Evolutionary conservation across 2,113 vertebrate species (phyloP).

Genomic region (Sialia sialis): DNA sequence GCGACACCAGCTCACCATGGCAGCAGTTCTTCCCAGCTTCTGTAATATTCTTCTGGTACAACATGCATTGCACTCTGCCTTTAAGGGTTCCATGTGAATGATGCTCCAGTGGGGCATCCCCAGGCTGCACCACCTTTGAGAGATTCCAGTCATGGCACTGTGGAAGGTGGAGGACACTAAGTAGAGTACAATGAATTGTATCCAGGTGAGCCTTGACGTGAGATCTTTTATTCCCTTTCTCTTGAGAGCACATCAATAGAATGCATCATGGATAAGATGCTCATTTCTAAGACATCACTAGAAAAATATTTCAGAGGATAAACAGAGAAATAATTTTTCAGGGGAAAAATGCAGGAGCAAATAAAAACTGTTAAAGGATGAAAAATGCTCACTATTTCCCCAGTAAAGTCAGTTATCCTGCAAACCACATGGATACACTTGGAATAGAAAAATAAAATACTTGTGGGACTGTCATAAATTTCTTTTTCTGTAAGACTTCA

Average conservation of each 20-base stretch:
- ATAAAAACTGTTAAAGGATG: not conserved
- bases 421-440: not conserved
- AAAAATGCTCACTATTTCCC: not conserved
- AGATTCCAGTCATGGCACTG: not conserved
- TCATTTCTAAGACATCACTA: not conserved
- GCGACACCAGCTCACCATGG: not conserved
- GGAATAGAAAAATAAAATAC: not conserved
- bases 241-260: not conserved
- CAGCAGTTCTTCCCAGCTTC: not conserved
- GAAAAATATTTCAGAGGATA: not conserved
- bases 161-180: not conserved
- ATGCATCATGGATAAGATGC: not conserved
- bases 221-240: not conserved
- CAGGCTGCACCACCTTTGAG: rapidly evolving
- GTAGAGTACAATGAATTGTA: not conserved
- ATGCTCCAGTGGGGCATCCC: not conserved
- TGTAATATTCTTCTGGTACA: not conserved
- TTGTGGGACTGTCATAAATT: not conserved
- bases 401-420: not conserved
- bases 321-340: not conserved
- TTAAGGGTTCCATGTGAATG: not conserved
- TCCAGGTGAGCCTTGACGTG: not conserved
- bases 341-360: not conserved
- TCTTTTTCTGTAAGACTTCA: not conserved
- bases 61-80: rapidly evolving